Percentiles rank a stretch among this genome's conserved stretches.
phyloP scores from a whole-genome alignment of 2,113 vertebrate genomes.

The Ictidomys tridecemlineatus region DNA sequence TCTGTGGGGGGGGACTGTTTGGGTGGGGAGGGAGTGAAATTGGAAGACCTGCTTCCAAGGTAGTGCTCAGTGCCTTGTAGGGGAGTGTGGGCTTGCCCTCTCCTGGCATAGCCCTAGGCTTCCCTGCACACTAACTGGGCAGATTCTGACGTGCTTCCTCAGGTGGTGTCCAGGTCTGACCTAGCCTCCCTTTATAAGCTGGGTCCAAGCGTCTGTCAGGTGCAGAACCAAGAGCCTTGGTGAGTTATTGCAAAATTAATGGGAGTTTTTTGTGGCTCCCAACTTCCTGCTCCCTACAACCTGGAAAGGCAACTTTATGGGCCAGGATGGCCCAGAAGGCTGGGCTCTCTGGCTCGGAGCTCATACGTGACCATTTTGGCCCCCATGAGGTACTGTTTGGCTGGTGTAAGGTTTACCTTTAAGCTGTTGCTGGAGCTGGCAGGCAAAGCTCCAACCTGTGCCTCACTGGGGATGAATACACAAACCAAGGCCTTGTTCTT shows the following conservation, averaged over 20 bases:
- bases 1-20: too few relatives aligned
- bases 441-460: not conserved
- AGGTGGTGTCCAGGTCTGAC: not conserved
- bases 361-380: not conserved
- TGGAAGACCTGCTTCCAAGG: not conserved
- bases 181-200: not conserved
- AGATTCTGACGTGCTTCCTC: not conserved
- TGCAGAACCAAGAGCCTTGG: not conserved
- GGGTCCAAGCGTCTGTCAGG: not conserved
- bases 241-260: not conserved
- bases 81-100: too few relatives aligned
- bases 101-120: not conserved
- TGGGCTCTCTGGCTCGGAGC: not conserved
- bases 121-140: not conserved
- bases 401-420: not conserved
- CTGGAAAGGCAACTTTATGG: not conserved
- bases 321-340: not conserved
- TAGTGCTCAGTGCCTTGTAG: not conserved
- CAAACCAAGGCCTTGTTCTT: not conserved
- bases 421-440: not conserved
- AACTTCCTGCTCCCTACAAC: too few relatives aligned
- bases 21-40: not conserved
- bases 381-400: not conserved
- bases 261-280: not conserved
- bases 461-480: not conserved